Base-by-base conservation (phyloP, 2,888 invertebrate species). In the Callyntrura guangdongensis region DNA sequence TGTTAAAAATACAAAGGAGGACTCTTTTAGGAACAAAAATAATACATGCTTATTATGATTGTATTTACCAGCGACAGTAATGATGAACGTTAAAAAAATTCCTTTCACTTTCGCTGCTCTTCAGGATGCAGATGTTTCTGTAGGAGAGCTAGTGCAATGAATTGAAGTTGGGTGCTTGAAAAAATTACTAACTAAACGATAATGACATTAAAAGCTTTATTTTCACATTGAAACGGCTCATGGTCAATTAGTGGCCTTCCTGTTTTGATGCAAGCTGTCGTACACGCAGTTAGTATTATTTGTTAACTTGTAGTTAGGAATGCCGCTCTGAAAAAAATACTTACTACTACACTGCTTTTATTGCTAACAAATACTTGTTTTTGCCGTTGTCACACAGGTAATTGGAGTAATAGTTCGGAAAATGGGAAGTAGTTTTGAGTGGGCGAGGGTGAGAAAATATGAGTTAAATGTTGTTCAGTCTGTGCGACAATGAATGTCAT, bases 221-320 rank as follows among this genome's bases (percentile, higher is more conserved):
- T 77, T 36, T 27, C 27, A 12, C 56, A 61, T 20, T 72, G 53
- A 72, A 72, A 59, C 56, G 69, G 59, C 85, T 85, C 85, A 85
- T 72, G 85, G 85, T 85, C 85, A 85, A 25, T 72, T 72, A 79
- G 72, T 74, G 47, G 72, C 72, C 72, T 74, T 74, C 72, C 72
- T 74, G 20, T 11, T 14, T n/a, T 69, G 36, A n/a, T 69, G 27
- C 69, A 69, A n/a, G 36, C 17, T 69, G n/a, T 3, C 6, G 45
- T 17, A 3, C n/a, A n/a, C n/a, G n/a, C n/a, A n/a, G n/a, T n/a
- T 8, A 17, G 6, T 2, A 12, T 14, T 61, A 17, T 20, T 61
- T 53, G n/a, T n/a, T n/a, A 53, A 53, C 12, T 53, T 12, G 53
- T 53, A n/a, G 5, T 53, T 6, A 53, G 53, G 2, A 53, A 53